phyloP scores from a whole-genome alignment of 2,888 invertebrate genomes.

The Eupithecia inturbata region DNA sequence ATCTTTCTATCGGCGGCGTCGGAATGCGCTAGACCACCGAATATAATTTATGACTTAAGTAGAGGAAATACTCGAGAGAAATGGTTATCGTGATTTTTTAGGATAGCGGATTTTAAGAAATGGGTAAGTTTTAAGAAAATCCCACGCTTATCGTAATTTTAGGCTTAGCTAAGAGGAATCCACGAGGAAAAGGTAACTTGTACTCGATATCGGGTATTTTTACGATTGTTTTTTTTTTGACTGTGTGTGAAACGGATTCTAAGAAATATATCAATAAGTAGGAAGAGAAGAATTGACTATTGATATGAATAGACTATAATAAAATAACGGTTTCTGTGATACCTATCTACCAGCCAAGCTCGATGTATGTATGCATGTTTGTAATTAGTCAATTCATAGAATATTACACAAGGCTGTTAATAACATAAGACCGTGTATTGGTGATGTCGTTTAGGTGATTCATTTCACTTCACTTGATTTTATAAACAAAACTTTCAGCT shows the following conservation, averaged over 20 bases:
- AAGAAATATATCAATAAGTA: not conserved
- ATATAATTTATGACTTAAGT: slow-evolving; percentile 26
- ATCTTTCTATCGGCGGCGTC: slow-evolving; percentile 33
- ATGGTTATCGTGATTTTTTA: slow-evolving; percentile 8
- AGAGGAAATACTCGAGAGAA: not conserved
- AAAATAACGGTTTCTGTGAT: not conserved
- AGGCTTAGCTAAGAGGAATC: not conserved
- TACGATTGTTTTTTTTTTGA: too few species aligned
- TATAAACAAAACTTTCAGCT: not conserved
- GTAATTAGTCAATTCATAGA: not conserved
- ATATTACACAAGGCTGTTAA: not conserved
- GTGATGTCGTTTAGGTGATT: not conserved
- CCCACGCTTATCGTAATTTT: not conserved
- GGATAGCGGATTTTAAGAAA: not conserved
- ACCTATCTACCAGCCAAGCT: not conserved
- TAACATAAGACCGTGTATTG: not conserved
- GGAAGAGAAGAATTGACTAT: not conserved
- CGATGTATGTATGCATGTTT: not conserved
- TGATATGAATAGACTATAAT: not conserved
- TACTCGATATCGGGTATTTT: too few species aligned
- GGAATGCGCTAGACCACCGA: slow-evolving; percentile 41
- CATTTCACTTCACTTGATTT: not conserved
- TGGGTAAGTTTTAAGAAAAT: too few species aligned
- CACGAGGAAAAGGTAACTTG: not conserved
- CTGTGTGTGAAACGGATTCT: not conserved